phyloP scores from a whole-genome alignment of 2,113 vertebrate genomes.

The Ceuthmochares aereus region DNA sequence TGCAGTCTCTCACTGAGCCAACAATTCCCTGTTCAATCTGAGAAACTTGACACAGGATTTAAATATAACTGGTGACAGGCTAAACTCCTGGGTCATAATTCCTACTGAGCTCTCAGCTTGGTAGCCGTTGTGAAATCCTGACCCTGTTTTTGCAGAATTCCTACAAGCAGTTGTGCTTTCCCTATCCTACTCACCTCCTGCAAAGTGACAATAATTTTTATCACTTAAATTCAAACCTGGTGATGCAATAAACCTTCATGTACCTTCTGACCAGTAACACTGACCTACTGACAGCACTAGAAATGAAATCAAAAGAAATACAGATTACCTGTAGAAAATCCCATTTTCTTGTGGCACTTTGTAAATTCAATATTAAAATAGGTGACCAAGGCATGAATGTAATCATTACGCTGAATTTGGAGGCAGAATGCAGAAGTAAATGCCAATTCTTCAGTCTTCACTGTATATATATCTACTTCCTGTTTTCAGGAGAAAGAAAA shows the following conservation, averaged over 20 bases:
- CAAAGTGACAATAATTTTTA: background rate
- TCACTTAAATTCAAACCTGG: background rate
- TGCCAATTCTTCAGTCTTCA: slow-evolving; percentile 91
- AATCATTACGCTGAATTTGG: slow-evolving; percentile 96
- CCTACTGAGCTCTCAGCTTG: background rate
- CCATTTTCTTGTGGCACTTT: slow-evolving; percentile 98
- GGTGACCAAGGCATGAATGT: slow-evolving; percentile 94
- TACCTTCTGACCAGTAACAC: background rate
- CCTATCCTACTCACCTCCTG: background rate
- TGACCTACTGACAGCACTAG: background rate
- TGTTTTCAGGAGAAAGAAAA: slow-evolving; percentile 62
- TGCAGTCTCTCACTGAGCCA: accelerated
- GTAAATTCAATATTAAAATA: slow-evolving; percentile 99
- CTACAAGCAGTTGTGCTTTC: background rate
- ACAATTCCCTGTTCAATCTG: background rate
- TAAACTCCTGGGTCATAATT: background rate
- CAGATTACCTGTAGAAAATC: slow-evolving; percentile 93
- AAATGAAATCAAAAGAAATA: background rate
- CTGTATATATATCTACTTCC: slow-evolving; percentile 98
- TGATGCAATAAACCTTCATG: background rate
- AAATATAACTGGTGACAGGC: background rate
- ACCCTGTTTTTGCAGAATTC: background rate
- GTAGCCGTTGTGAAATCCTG: background rate
- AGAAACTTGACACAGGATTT: background rate
- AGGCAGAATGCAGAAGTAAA: slow-evolving; percentile 96